phyloP scores from a whole-genome alignment of 2,888 invertebrate genomes.

The Lydus trimaculatus region DNA sequence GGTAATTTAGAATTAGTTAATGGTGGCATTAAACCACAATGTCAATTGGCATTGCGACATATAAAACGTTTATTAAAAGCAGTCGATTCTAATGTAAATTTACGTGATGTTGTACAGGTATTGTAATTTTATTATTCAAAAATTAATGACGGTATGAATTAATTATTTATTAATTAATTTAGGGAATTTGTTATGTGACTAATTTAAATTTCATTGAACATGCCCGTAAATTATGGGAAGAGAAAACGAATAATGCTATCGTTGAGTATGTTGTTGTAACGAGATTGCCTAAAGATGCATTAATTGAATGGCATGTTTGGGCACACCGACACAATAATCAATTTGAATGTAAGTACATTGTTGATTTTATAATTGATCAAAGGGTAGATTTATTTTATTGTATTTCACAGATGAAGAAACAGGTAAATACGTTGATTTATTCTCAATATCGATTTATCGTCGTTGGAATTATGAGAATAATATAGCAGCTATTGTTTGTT shows the following conservation, averaged over 20 bases:
- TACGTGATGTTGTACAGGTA: slow-evolving; percentile 83
- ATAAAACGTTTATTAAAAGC: slow-evolving; percentile 83
- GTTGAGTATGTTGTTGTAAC: slow-evolving; percentile 87
- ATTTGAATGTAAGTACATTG: slow-evolving; percentile 76
- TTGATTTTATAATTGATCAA: no score
- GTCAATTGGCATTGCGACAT: slow-evolving; percentile 84
- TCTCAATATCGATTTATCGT: slow-evolving; percentile 82
- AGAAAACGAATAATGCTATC: slow-evolving; percentile 84
- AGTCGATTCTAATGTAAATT: slow-evolving; percentile 77
- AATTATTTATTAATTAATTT: slow-evolving; percentile 24
- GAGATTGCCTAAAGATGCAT: slow-evolving; percentile 78
- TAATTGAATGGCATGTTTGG: slow-evolving; percentile 95
- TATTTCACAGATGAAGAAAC: slow-evolving; percentile 81
- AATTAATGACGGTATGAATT: no score
- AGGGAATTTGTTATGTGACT: slow-evolving; percentile 89
- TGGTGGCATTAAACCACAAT: slow-evolving; percentile 83
- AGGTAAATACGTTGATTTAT: slow-evolving; percentile 83
- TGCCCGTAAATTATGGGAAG: slow-evolving; percentile 82
- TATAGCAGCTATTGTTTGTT: slow-evolving; percentile 85
- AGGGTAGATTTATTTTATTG: neutral
- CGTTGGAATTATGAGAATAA: slow-evolving; percentile 91
- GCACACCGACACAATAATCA: slow-evolving; percentile 86
- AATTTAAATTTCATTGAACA: slow-evolving; percentile 73
- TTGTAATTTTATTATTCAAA: no score
- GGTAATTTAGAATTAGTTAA: slow-evolving; percentile 77